A percentile compares a stretch with the other conserved stretches of the same genome.
These are phyloP conservation scores for Drosophila micromelanica DNA, from an alignment of 1,140 invertebrate species.

Conservation along the genomic window DNA sequence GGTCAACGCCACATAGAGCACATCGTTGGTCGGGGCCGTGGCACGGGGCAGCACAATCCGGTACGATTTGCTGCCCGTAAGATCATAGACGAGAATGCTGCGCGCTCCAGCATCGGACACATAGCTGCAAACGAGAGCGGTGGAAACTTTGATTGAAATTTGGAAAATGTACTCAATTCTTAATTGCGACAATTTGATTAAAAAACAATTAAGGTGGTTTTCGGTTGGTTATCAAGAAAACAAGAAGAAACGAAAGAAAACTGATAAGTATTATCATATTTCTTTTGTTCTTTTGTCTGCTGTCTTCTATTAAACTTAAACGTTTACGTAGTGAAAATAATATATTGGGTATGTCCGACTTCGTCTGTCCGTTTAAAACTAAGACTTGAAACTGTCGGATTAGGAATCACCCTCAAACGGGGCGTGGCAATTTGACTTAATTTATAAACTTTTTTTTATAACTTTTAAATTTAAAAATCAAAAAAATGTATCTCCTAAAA, in stretches of 20 bases:
- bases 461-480: no score
- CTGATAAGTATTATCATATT: constrained; percentile 18
- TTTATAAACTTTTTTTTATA: no score
- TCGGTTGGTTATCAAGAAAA: constrained; percentile 6
- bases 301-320: no score
- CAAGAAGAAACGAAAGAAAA: neutral
- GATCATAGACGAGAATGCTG: constrained; percentile 87
- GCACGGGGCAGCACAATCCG: constrained; percentile 86
- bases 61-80: constrained; percentile 85
- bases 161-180: neutral
- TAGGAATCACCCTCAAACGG: no score
- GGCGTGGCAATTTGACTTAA: no score
- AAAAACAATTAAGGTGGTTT: constrained; percentile 10
- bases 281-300: neutral
- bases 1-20: constrained; percentile 86
- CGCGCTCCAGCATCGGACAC: constrained; percentile 86
- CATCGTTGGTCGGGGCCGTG: constrained; percentile 85
- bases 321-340: no score
- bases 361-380: no score
- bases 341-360: no score
- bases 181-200: constrained; percentile 1
- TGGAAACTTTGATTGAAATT: neutral
- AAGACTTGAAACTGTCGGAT: no score
- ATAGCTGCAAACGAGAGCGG: constrained; percentile 71
- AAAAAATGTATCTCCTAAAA: no score